Percentiles rank a stretch among this genome's conserved stretches.
Conservation (phyloP, 2,797 vertebrate genomes). For the Eulemur mongoz region DNA sequence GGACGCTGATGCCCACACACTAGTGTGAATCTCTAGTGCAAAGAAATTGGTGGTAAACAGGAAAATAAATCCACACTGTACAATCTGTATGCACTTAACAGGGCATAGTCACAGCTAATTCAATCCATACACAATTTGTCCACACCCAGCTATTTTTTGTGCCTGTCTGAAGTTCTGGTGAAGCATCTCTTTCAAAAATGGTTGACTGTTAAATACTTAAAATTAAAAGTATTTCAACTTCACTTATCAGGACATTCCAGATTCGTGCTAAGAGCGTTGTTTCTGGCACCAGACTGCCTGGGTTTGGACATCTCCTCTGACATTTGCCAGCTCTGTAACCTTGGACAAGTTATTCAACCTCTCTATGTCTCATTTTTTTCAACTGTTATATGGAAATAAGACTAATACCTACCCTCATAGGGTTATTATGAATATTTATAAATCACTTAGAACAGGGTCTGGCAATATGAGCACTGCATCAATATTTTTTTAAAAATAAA, state of each 20-base stretch:
- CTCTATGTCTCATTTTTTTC: background rate
- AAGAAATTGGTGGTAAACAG: background rate
- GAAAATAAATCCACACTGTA: background rate
- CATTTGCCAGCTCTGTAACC: background rate
- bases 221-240: background rate
- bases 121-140: too few species aligned
- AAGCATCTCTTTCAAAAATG: background rate
- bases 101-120: background rate
- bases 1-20: background rate
- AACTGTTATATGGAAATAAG: background rate
- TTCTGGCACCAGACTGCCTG: background rate
- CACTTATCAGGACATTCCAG: background rate
- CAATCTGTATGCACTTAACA: background rate
- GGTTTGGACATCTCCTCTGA: background rate
- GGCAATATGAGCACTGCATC: background rate
- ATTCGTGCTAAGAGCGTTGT: background rate
- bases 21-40: background rate
- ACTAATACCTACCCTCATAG: background rate
- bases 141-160: background rate
- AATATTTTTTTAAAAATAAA: background rate
- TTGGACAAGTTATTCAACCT: background rate
- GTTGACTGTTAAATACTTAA: background rate
- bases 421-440: background rate
- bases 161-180: background rate
- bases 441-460: background rate